Evolutionary conservation across 2,797 vertebrate species (phyloP), one percentile per base, ranked within the genome.

Genomic region (Lutjanus argentimaculatus): DNA sequence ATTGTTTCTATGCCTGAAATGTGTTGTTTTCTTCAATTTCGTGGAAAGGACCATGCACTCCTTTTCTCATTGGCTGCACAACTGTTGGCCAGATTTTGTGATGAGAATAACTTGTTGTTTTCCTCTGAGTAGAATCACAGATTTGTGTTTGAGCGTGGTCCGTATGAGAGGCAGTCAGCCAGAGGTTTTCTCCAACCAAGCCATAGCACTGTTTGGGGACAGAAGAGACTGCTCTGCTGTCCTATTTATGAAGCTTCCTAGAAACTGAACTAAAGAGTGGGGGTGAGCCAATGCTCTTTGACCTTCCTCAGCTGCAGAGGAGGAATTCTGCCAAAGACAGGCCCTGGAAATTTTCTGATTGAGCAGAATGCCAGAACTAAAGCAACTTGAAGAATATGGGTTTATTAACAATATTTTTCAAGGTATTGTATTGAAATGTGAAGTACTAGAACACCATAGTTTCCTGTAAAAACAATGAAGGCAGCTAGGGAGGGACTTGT

Each of bases 221-320:
- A 70, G 46, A 67, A n/a, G 48, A 45, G 15, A 64, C 40, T 19
- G 8, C 64, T 73, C 36, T 63, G 61, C 36, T 76, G 63, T 85
- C 22, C 21, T 52, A 40, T 72, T 46, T 74, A 14, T 80, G 63
- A 68, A 46, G 64, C 48, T 88, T 88, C 85, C 61, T 82, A 79
- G 86, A 89, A 91, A 77, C 36, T 84, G 67, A 83, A 85, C 67
- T 49, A 53, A 64, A 77, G 46, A 19, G 72, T 51, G 49, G 56
- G 65, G 70, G 61, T 61, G 61, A 77, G 82, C 79, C 79, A 77
- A 36, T 49, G 49, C 22, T 64, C 52, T 88, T 67, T 84, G 75
- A 68, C 77, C 75, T 62, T 82, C 65, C 59, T 71, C 79, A 82
- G 82, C 80, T 79, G 82, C 75, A 82, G 76, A 70, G 64, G 42